Conservation (phyloP, 2,113 vertebrate genomes). For the Oxyruncus cristatus region DNA sequence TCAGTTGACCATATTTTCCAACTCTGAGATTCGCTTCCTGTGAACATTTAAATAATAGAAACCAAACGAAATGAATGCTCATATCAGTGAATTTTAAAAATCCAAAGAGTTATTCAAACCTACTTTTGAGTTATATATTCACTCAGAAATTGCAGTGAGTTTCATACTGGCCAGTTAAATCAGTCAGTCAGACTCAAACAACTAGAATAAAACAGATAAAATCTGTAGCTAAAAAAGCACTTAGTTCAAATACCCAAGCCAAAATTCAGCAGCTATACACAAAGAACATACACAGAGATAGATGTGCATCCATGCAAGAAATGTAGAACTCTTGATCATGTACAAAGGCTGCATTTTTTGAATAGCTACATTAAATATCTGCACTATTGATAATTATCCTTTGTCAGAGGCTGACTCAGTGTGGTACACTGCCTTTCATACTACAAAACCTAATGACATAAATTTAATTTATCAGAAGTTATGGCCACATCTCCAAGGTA, state of each 20-base stretch:
- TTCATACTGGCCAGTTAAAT: not conserved
- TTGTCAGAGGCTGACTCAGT: not conserved
- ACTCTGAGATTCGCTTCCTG: not conserved
- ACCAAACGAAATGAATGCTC: not conserved
- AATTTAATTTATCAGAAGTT: conserved; percentile 18
- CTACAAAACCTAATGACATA: not conserved
- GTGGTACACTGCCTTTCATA: not conserved
- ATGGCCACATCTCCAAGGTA: not conserved
- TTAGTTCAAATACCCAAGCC: not conserved
- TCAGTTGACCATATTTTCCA: not conserved
- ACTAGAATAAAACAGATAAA: not conserved
- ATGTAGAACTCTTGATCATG: not conserved
- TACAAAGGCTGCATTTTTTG: not conserved
- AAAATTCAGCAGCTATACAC: not conserved
- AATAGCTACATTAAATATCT: not conserved
- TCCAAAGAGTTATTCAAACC: not conserved
- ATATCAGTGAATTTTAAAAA: not conserved
- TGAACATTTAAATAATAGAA: not conserved
- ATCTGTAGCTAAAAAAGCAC: not conserved
- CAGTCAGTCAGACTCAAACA: not conserved
- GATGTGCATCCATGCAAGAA: not conserved
- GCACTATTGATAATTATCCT: not conserved
- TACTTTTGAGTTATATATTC: not conserved
- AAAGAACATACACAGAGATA: not conserved
- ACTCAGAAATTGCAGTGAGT: not conserved